Base-by-base conservation (phyloP, 2,113 vertebrate species). In the Catharus minimus region DNA sequence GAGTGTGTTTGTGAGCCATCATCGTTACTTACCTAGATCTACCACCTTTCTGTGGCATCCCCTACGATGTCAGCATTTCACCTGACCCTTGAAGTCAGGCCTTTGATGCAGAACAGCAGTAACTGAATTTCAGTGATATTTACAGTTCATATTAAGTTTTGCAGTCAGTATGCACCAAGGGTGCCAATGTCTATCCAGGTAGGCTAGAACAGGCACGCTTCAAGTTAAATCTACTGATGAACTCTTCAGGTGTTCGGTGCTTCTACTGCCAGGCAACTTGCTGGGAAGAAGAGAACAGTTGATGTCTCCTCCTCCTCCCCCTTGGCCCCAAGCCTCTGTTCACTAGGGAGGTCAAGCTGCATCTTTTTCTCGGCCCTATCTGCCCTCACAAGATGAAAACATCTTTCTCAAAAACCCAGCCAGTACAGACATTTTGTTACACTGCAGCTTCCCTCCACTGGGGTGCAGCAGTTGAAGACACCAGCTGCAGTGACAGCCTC, bases 401-500 rank as follows among this genome's bases (percentile, higher is more conserved):
- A 43, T 41, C 30, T 46, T 80, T 41, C 44, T 43, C 3, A 0
- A 6, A 71, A 80, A 49, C 21, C 5, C 3, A 0, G 9, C 26
- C 55, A 41, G 15, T 2, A 32, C 9, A 52, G 7, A 22, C 24
- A 8, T 22, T 79, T 61, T 44, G 33, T 46, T 66, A 21, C 0
- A 0, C 43, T 28, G 39, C 57, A 72, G 26, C 47, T 44, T 79
- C 66, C 62, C 22, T 10, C 11, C 9, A 19, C 0, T 18, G 38
- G 18, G 52, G 20, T 49, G 53, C 0, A 60, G 61, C 66, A 66
- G 36, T 4, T 57, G 36, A 39, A 88, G 16, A 53, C 8, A 21
- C 1, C 14, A 32, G 19, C 61, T 36, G 52, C 2, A 4, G 32
- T 1, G 1, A 52, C 0, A 50, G 44, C 53, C 53, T 27, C 61